These are phyloP conservation scores for Xiphorhynchus erythropygius DNA, from an alignment of 2,797 vertebrate genomes.

Conservation along the genomic window DNA sequence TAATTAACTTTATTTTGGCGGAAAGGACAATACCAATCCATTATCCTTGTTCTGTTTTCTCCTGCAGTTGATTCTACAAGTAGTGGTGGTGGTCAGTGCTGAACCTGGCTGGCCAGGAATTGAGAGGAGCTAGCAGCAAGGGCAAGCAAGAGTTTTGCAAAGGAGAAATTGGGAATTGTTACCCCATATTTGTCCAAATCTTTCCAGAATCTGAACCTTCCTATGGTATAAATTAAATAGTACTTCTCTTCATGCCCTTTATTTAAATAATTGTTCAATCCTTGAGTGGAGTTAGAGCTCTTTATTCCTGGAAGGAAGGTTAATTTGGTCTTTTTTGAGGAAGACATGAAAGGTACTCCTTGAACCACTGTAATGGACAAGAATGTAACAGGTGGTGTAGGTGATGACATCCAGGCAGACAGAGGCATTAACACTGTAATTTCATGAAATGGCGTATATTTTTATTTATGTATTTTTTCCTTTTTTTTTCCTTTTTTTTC, in stretches of 20 bases:
- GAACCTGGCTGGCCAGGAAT: background rate
- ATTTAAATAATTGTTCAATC: background rate
- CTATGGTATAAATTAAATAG: background rate
- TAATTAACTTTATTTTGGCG: background rate
- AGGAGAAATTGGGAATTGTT: background rate
- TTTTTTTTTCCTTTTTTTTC: background rate
- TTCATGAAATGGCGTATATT: constrained; percentile 2
- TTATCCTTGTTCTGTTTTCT: background rate
- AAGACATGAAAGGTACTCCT: background rate
- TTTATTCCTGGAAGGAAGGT: background rate
- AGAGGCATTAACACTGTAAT: background rate
- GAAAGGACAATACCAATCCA: background rate
- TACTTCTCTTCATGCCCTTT: background rate
- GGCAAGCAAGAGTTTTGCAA: background rate
- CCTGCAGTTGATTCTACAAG: background rate
- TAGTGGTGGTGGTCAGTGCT: background rate
- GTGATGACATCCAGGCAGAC: background rate
- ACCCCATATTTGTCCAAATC: background rate
- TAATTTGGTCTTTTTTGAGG: background rate
- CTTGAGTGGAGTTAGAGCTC: background rate
- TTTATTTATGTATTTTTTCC: constrained; percentile 21
- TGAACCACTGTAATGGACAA: background rate
- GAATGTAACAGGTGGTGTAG: background rate
- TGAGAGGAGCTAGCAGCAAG: background rate
- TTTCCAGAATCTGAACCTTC: background rate